These are phyloP conservation scores for Vanessa cardui DNA, from an alignment of 2,888 invertebrate genomes.

Conservation along the genomic window DNA sequence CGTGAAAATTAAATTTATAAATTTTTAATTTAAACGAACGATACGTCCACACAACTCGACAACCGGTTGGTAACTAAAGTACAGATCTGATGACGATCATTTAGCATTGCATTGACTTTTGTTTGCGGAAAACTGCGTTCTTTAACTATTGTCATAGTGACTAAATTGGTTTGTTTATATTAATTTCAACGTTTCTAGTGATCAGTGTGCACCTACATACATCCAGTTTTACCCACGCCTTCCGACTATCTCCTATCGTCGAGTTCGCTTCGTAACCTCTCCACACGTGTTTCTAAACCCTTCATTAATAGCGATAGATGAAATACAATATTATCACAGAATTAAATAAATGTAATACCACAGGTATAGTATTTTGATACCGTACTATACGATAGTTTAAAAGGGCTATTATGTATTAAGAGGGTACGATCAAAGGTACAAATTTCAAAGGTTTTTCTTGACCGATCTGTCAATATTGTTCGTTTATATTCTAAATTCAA, in stretches of 20 bases:
- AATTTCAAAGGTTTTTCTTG: no score
- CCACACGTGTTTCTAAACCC: conserved; percentile 2
- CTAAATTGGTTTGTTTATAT: conserved; percentile 41
- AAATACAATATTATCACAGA: background rate
- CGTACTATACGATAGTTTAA: no score
- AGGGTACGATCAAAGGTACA: no score
- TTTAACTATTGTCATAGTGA: conserved; percentile 44
- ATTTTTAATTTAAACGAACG: conserved; percentile 13
- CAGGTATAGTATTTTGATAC: no score
- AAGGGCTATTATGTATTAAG: no score
- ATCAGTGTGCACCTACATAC: conserved; percentile 33
- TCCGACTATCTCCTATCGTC: conserved; percentile 23
- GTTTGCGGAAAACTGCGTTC: conserved; percentile 51
- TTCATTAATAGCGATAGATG: background rate
- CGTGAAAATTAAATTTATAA: conserved; percentile 48
- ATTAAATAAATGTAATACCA: background rate
- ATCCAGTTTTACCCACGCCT: conserved; percentile 49
- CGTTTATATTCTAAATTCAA: no score
- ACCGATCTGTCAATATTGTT: no score
- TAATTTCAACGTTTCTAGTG: conserved; percentile 31
- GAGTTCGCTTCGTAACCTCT: conserved; percentile 22
- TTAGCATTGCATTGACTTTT: conserved; percentile 26
- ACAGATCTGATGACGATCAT: conserved; percentile 47
- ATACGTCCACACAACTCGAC: conserved; percentile 53
- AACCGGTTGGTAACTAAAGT: conserved; percentile 56